A percentile compares a stretch with the other conserved stretches of the same genome.
phyloP scores from a whole-genome alignment of 2,113 vertebrate species.

The Baryphthengus martii region DNA sequence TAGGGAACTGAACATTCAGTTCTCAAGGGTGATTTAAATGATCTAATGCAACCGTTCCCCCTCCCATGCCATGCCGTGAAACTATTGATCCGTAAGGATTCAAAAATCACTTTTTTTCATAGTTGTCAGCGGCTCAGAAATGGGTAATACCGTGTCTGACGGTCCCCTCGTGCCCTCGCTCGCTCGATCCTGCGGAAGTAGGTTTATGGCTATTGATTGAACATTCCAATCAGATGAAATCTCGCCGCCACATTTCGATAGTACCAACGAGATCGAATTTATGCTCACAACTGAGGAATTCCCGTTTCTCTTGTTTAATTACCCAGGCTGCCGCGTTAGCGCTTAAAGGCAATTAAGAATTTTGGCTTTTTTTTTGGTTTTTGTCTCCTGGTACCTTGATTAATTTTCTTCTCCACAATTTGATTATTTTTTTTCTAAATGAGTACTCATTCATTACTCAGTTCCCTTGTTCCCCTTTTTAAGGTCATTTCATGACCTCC shows the following conservation, averaged over 20 bases:
- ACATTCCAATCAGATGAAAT: neutral
- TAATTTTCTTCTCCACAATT: neutral
- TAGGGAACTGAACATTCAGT: neutral
- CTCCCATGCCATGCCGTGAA: neutral
- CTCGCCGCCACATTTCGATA: neutral
- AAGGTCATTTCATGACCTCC: neutral
- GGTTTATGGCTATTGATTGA: slow-evolving; percentile 16
- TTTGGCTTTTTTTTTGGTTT: neutral
- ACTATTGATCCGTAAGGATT: neutral
- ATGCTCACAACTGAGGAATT: neutral
- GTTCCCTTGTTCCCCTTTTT: neutral
- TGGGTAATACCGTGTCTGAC: neutral
- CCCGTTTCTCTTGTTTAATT: neutral
- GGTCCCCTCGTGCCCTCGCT: neutral
- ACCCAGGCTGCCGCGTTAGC: neutral
- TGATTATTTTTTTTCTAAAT: neutral
- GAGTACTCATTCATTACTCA: neutral
- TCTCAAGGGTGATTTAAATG: neutral
- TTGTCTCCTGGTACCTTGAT: neutral
- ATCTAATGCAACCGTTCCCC: neutral
- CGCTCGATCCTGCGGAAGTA: neutral
- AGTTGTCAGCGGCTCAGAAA: neutral
- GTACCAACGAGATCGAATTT: neutral
- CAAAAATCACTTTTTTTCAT: neutral
- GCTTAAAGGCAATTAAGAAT: neutral